Base-by-base conservation (phyloP, 2,113 vertebrate species). In the Smithornis capensis region DNA sequence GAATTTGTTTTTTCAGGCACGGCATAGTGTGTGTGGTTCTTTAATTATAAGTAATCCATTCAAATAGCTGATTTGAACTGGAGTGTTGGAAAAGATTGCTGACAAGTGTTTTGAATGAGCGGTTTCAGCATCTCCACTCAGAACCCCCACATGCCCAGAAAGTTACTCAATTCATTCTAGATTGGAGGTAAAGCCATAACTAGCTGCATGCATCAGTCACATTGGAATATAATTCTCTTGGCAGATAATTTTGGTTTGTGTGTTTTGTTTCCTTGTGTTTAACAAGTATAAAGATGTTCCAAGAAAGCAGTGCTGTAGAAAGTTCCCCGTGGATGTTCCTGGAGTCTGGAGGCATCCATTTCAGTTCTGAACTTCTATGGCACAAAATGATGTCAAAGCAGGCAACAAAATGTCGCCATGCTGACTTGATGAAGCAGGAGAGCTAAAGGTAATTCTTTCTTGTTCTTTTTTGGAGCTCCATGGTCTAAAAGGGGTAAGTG, bases 81-180 rank as follows among this genome's bases (percentile, higher is more conserved):
- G 22, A 63, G 21, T 69, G 25, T 49, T 96, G 89, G 94, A 95
- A 92, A 97, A 94, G 44, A 82, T 84, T 84, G 67, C 69, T 91
- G 79, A 74, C 4, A 14, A 77, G 22, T 56, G 47, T 96, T 95
- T 92, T 90, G 75, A 87, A 69, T 70, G 69, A 69, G 28, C 59
- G 12, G 22, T 85, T 92, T 92, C 80, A 74, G 91, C 0, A 56
- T 84, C 95, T 89, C 62, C 35, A 57, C 45, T 79, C 91, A 71
- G 68, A 95, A 81, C 6, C 7, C 8, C 7, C 37, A n/a, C 38
- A 24, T 14, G 4, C 60, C 62, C 57, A 76, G 35, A 86, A 90
- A 74, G 78, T 80, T 91, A 37, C 42, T 82, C 49, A 86, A 60
- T 75, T 91, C 33, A 22, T 84, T 93, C 74, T 67, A 82, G 90